Base-by-base conservation (phyloP, 2,113 vertebrate genomes). In the Paraplagusia blochii region DNA sequence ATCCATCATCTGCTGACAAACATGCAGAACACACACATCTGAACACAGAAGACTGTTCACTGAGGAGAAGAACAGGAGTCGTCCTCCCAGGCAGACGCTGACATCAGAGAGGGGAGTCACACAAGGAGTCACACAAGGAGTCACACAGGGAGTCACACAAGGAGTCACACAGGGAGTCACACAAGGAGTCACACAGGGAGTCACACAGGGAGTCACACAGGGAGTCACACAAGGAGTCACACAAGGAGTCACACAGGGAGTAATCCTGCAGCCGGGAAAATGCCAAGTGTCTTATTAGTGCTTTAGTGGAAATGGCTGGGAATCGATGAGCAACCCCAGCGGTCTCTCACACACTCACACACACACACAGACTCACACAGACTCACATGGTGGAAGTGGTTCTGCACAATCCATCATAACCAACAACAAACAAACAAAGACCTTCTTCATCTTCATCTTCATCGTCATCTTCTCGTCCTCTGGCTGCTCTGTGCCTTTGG, bases 201-300 rank as follows among this genome's bases (percentile, higher is more conserved):
- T n/a, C n/a, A n/a, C 3, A 54, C 46, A 61, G 39, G 65, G 29
- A 68, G 8, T 52, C 12, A 43, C 35, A 52, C 44, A 61, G 45
- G 53, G 44, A 51, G 14, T 66, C 74, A 72, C 80, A 81, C 74
- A 60, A 67, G 62, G 38, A 61, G n/a, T n/a, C n/a, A n/a, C n/a
- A n/a, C n/a, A 53, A 49, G 60, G 9, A 52, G 65, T 72, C 79
- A 72, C 81, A 69, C 58, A 57, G 68, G 65, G 64, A 74, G 80
- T 77, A 72, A 75, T 74, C 72, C 58, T 74, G 70, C 74, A 75
- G 77, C 57, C 65, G 66, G 79, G 87, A 84, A 89, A 89, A 90
- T 88, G 87, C 83, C 80, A 86, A 81, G 75, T 83, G 82, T 83
- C 87, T 90, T 89, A 88, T 90, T 90, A 89, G 85, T 83, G 81